Conservation (phyloP, 2,113 vertebrate species). For the Chionis minor region DNA sequence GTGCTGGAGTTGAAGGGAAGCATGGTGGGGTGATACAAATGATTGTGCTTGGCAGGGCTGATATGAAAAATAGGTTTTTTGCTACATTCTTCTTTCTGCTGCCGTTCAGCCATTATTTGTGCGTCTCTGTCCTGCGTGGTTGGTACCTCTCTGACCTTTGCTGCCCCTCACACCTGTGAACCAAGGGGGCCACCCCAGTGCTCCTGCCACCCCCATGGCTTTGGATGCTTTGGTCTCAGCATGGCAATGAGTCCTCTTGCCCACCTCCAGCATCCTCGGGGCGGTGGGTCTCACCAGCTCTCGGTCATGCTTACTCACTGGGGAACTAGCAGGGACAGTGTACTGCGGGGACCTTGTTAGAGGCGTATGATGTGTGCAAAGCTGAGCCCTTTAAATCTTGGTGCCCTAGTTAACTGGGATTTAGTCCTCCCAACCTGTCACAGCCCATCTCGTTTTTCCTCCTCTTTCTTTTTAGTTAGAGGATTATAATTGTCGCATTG, state of each 20-base stretch:
- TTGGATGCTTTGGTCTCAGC: neutral
- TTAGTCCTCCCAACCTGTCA: conserved; percentile 47
- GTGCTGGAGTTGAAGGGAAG: neutral
- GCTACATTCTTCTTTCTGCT: neutral
- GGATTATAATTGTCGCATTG: conserved; percentile 22
- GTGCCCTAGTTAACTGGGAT: conserved; percentile 43
- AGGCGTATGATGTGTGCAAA: neutral
- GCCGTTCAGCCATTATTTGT: neutral
- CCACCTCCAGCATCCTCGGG: rapidly evolving
- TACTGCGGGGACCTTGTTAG: neutral
- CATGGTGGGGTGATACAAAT: neutral
- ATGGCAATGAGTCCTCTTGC: neutral
- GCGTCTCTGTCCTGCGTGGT: neutral
- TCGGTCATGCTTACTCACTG: neutral
- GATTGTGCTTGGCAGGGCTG: too few species aligned
- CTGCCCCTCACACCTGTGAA: neutral
- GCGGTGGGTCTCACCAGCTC: neutral
- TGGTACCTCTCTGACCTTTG: neutral
- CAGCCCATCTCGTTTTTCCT: conserved; percentile 26
- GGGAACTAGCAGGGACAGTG: neutral
- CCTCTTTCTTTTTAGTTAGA: conserved; percentile 14
- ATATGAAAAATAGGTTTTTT: neutral
- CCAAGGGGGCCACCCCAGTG: neutral
- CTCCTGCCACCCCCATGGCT: neutral
- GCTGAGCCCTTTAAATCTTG: conserved; percentile 41